Percentiles rank a stretch among this genome's conserved stretches.
These are phyloP conservation scores for Branchellion lobata DNA, from an alignment of 2,888 invertebrate genomes.

Conservation along the genomic window DNA sequence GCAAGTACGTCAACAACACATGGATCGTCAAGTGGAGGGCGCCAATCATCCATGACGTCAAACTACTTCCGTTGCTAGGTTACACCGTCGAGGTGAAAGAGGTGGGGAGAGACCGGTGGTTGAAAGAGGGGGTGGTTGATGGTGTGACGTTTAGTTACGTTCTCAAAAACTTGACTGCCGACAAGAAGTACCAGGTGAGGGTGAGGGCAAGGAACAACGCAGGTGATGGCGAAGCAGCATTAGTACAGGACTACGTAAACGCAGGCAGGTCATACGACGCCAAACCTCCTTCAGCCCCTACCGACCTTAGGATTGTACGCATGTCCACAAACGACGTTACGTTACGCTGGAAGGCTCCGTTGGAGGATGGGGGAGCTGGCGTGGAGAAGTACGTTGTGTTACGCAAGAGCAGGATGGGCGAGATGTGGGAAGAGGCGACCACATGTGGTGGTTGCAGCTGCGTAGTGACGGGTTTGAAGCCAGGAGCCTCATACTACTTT, in stretches of 20 bases:
- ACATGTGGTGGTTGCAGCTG: conserved; percentile 42
- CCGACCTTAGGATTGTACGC: conserved; percentile 63
- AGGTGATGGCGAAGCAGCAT: conserved; percentile 46
- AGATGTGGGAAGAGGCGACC: conserved; percentile 75
- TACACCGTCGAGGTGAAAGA: conserved; percentile 57
- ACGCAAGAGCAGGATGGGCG: conserved; percentile 65
- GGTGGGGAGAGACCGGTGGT: conserved; percentile 78
- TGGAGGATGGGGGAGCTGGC: conserved; percentile 60
- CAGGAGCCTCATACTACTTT: conserved; percentile 79
- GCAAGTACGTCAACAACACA: conserved; percentile 56
- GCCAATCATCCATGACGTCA: conserved; percentile 59
- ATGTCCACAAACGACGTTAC: conserved; percentile 58
- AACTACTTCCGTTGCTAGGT: conserved; percentile 59
- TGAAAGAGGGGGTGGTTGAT: conserved; percentile 77
- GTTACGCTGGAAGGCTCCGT: conserved; percentile 62
- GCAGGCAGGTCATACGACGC: neutral
- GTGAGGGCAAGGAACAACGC: conserved; percentile 56
- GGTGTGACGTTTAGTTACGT: conserved; percentile 47
- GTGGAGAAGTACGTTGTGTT: conserved; percentile 60
- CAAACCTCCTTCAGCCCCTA: conserved; percentile 59
- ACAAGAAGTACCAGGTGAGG: conserved; percentile 60
- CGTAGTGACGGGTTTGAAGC: conserved; percentile 47
- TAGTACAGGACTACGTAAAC: neutral
- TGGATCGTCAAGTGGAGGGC: conserved; percentile 61
- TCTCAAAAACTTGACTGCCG: conserved; percentile 51